Conservation (phyloP, 2,797 vertebrate genomes). For the Mormyrops attenuatus region DNA sequence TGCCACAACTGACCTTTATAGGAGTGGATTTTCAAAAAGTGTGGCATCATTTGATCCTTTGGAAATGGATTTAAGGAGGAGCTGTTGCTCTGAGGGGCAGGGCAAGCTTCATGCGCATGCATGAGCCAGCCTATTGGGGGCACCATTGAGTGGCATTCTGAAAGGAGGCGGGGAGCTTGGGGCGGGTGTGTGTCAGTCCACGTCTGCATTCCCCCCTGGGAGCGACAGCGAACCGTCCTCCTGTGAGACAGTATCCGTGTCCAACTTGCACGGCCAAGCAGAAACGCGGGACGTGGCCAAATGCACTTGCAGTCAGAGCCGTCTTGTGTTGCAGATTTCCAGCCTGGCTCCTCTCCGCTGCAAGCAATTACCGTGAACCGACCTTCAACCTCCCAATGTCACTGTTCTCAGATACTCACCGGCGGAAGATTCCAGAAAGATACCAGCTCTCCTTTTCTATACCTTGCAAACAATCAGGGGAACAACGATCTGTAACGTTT, state of each 20-base stretch:
- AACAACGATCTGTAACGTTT: not conserved
- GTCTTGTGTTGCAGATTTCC: conserved; percentile 13
- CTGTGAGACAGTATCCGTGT: not conserved
- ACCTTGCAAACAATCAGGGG: not conserved
- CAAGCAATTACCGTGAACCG: conserved; percentile 5
- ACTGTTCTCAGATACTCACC: not conserved
- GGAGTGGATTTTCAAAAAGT: not conserved
- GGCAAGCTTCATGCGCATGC: not conserved
- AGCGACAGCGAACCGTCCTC: not conserved
- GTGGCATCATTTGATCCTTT: not conserved
- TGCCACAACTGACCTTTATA: conserved; percentile 6
- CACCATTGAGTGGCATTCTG: not conserved
- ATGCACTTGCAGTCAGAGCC: not conserved
- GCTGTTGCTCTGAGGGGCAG: not conserved
- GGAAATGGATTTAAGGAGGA: not conserved
- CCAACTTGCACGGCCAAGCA: not conserved
- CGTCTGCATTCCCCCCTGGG: not conserved
- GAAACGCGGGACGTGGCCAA: not conserved
- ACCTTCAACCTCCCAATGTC: conserved; percentile 21
- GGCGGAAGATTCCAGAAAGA: conserved; percentile 9
- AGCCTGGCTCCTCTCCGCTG: conserved; percentile 3
- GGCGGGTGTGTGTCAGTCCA: not conserved
- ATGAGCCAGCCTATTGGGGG: not conserved
- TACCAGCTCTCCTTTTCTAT: not conserved
- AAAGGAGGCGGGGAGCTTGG: not conserved